Conservation (phyloP, 2,113 vertebrate species). For the Callionymus lyra region DNA sequence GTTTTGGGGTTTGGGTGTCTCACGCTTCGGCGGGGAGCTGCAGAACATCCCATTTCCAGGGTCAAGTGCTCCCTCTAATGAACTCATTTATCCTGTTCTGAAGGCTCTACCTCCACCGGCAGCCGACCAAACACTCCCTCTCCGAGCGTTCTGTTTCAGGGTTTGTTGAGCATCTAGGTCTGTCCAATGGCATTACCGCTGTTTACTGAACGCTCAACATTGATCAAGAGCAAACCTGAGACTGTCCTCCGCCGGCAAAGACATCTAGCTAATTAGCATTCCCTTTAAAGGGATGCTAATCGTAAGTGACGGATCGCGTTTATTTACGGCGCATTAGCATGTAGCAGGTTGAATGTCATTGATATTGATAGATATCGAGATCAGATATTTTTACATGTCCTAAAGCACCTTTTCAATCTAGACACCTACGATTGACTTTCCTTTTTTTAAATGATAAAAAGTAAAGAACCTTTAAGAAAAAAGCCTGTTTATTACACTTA, state of each 20-base stretch:
- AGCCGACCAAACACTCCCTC: constrained; percentile 28
- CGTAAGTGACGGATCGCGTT: constrained; percentile 37
- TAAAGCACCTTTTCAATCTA: too few relatives aligned
- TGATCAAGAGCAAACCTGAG: constrained; percentile 37
- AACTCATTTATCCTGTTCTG: constrained; percentile 56
- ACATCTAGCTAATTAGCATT: constrained; percentile 40
- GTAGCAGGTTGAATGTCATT: constrained; percentile 14
- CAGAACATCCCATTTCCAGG: constrained; percentile 45
- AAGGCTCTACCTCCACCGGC: constrained; percentile 37
- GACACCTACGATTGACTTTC: too few relatives aligned
- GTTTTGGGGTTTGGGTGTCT: constrained; percentile 2
- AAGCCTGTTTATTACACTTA: too few relatives aligned
- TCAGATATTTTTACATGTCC: too few relatives aligned
- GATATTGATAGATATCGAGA: too few relatives aligned
- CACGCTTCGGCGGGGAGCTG: background rate
- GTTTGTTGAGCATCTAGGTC: constrained; percentile 47
- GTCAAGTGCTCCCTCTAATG: constrained; percentile 43
- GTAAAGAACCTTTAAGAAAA: too few relatives aligned
- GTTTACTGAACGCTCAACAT: constrained; percentile 42
- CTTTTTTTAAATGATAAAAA: too few relatives aligned
- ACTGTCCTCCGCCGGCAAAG: constrained; percentile 24
- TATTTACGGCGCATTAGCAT: constrained; percentile 23
- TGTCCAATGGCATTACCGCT: constrained; percentile 39
- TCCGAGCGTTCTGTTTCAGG: constrained; percentile 29
- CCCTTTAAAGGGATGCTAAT: constrained; percentile 37